Conservation (phyloP, 1,140 invertebrate genomes). For the Polyergus mexicanus region DNA sequence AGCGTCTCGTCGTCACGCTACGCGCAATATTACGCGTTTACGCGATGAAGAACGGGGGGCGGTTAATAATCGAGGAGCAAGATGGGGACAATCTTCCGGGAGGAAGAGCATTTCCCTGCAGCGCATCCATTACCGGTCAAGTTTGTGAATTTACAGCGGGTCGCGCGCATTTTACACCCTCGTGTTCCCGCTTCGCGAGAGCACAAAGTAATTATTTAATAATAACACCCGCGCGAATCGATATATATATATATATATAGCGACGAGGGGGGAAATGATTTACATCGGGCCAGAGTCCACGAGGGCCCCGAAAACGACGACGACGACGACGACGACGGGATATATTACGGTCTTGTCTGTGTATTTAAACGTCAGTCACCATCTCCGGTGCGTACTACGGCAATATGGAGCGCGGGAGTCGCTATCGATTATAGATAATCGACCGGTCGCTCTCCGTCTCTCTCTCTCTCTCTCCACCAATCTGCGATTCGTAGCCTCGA, state of each 20-base stretch:
- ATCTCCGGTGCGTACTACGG: conserved; percentile 62
- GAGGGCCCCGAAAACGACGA: neutral
- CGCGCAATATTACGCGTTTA: conserved; percentile 5
- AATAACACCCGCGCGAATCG: conserved; percentile 38
- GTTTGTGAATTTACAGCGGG: conserved; percentile 32
- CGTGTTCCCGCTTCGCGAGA: conserved; percentile 33
- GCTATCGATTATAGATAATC: conserved; percentile 78
- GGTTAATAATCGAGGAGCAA: conserved; percentile 20
- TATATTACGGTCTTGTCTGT: conserved; percentile 62
- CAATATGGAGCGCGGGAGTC: conserved; percentile 68
- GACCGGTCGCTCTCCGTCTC: conserved; percentile 62
- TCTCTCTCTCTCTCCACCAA: conserved; percentile 67
- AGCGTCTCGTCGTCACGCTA: neutral
- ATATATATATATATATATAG: conserved; percentile 19
- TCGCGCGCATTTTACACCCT: conserved; percentile 36
- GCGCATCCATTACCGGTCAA: conserved; percentile 42
- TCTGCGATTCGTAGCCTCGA: conserved; percentile 76
- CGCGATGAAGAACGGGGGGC: neutral
- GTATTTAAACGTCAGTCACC: conserved; percentile 62
- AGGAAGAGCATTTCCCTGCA: conserved; percentile 7
- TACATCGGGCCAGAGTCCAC: conserved; percentile 23
- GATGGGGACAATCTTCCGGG: conserved; percentile 8
- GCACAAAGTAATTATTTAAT: conserved; percentile 41
- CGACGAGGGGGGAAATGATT: conserved; percentile 26
- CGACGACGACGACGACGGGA: conserved; percentile 36